phyloP scores from a whole-genome alignment of 2,888 invertebrate genomes.

The Caenorhabditis angaria region DNA sequence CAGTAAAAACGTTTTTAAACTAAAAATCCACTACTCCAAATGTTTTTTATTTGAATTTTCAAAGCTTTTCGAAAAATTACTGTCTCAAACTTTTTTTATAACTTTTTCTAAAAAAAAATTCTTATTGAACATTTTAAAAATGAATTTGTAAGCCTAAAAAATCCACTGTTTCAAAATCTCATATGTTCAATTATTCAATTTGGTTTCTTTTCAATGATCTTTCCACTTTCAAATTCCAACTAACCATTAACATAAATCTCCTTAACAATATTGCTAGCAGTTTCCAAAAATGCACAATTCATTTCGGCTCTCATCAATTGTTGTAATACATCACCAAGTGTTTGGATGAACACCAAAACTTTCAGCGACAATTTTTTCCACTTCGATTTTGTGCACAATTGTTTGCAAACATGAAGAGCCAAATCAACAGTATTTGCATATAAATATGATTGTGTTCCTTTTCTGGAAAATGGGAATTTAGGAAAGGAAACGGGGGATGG shows the following conservation, averaged over 20 bases:
- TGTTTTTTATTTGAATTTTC: too few species aligned
- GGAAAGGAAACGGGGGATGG: too few species aligned
- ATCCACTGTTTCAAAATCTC: too few species aligned
- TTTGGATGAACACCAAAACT: conserved; percentile 45
- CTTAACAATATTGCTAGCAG: conserved; percentile 34
- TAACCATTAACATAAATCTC: conserved; percentile 46
- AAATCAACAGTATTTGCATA: conserved; percentile 44
- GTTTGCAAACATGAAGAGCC: conserved; percentile 46
- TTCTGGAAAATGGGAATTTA: conserved; percentile 28
- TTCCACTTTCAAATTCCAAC: too few species aligned
- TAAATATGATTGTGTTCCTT: conserved; percentile 29
- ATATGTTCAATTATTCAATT: too few species aligned
- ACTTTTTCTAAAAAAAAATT: not conserved
- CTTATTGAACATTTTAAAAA: not conserved
- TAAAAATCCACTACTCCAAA: too few species aligned
- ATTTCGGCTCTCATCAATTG: conserved; percentile 56
- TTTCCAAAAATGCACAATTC: conserved; percentile 33
- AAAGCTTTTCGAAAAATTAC: too few species aligned
- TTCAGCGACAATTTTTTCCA: conserved; percentile 54
- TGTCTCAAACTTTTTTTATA: conserved; percentile 2
- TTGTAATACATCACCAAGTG: conserved; percentile 46
- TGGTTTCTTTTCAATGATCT: too few species aligned
- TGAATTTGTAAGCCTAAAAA: too few species aligned
- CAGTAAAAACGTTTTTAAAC: too few species aligned
- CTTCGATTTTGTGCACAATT: conserved; percentile 51